A percentile compares a stretch with the other conserved stretches of the same genome.
These are phyloP conservation scores for Aelia acuminata DNA, from an alignment of 2,888 invertebrate genomes.

Conservation along the genomic window DNA sequence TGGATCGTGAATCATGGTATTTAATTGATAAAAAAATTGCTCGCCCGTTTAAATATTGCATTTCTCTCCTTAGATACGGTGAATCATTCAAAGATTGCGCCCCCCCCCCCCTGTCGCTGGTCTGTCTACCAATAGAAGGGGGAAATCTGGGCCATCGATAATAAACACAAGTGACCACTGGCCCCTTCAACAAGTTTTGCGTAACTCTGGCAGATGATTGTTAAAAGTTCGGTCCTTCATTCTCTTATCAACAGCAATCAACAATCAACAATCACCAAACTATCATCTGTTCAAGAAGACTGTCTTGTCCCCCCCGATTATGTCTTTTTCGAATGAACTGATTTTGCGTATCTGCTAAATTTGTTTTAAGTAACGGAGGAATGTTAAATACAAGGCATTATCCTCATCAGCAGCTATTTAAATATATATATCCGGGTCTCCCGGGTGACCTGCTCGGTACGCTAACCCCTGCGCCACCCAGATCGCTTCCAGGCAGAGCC, in stretches of 20 bases:
- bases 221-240: not conserved
- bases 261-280: not conserved
- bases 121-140: not conserved
- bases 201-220: slow-evolving; percentile 32
- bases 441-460: too few species aligned
- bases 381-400: too few species aligned
- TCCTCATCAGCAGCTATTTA: too few species aligned
- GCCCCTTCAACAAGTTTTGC: slow-evolving; percentile 35
- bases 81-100: not conserved
- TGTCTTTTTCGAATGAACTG: too few species aligned
- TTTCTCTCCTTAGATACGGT: not conserved
- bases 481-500: too few species aligned
- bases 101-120: not conserved
- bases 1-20: too few species aligned
- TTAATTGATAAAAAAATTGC: too few species aligned
- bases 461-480: too few species aligned
- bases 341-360: too few species aligned
- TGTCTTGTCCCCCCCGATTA: not conserved
- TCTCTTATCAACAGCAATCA: slow-evolving; percentile 19
- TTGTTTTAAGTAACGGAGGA: too few species aligned
- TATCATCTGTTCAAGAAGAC: not conserved
- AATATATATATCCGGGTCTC: too few species aligned
- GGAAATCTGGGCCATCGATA: slow-evolving; percentile 37
- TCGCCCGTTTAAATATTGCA: too few species aligned
- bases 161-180: slow-evolving; percentile 19